Base-by-base conservation (phyloP, 2,113 vertebrate species). In the Pluvianellus socialis region DNA sequence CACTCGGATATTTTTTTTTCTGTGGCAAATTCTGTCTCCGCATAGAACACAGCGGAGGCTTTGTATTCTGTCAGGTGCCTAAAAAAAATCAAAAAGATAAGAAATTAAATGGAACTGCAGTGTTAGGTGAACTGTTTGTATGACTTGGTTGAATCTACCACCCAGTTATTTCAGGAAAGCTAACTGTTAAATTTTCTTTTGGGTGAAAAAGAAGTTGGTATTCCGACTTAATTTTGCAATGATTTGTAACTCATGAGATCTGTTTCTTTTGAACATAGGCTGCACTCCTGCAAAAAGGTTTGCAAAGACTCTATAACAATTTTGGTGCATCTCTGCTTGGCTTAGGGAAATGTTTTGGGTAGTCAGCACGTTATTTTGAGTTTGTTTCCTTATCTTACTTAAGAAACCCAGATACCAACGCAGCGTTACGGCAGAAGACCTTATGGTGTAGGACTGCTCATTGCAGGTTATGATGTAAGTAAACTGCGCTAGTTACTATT, bases 361-460 rank as follows among this genome's bases (percentile, higher is more conserved):
- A 75, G 71, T 92, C 63, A 45, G 38, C 14, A 1, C 66, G 47
- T 13, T 53, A 32, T 32, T 92, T 91, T 94, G 86, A 88, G 96
- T 74, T 20, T 75, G 26, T 35, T 95, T 98, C 98, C 97, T 98
- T 97, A 98, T 96, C 95, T 92, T 93, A 35, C 58, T 79, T 92
- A 95, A 99, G 99, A 99, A 98, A 99, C 99, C 65, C 99, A 99
- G 98, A 99, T 99, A 96, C 99, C 99, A 63, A 99, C 99, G 7
- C 99, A 99, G 92, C 98, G 99, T 24, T 99, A 99, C 9, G 99
- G 99, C 79, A 98, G 99, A 79, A 98, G 99, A 96, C 99, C 99
- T 0, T 99, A 99, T 33, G 99, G 99, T 6, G 99, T 99, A 4
- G 99, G 99, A 38, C 98, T 99, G 65, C 99, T 99, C 79, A 99